phyloP scores from a whole-genome alignment of 2,113 vertebrate species.

The Rhodinocichla rosea region DNA sequence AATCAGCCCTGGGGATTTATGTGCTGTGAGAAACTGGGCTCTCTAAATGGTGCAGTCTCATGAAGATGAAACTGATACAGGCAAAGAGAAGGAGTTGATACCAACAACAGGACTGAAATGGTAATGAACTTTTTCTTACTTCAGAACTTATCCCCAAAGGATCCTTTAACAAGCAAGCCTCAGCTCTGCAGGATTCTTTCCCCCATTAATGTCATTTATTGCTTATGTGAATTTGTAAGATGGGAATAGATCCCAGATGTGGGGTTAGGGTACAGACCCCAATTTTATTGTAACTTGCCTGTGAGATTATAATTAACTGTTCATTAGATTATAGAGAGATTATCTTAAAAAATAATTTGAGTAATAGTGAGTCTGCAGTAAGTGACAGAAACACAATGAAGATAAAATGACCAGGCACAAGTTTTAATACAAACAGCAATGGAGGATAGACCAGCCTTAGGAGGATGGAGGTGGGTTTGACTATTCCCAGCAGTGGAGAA shows the following conservation, averaged over 20 bases:
- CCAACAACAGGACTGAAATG: not conserved
- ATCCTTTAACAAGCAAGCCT: not conserved
- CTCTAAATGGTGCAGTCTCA: not conserved
- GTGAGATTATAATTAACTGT: not conserved
- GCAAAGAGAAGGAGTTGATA: not conserved
- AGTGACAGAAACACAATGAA: not conserved
- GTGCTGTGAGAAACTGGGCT: not conserved
- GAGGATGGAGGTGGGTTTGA: not conserved
- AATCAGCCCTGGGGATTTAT: not conserved
- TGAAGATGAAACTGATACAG: not conserved
- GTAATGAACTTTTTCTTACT: slow-evolving; percentile 37
- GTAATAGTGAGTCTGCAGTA: not conserved
- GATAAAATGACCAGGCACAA: not conserved
- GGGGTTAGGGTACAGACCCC: not conserved
- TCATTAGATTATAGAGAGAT: not conserved
- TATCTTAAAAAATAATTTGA: not conserved
- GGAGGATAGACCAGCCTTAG: not conserved
- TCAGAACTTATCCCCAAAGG: not conserved
- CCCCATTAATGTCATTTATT: not conserved
- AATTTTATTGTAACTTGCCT: not conserved
- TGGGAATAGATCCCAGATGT: not conserved
- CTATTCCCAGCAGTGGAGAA: not conserved
- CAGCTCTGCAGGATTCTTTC: not conserved
- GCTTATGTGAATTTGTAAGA: not conserved
- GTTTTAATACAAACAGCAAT: not conserved